Percentiles rank a stretch among this genome's conserved stretches.
Evolutionary conservation across 2,888 invertebrate genomes (phyloP).

Genomic region (Leuctra nigra): DNA sequence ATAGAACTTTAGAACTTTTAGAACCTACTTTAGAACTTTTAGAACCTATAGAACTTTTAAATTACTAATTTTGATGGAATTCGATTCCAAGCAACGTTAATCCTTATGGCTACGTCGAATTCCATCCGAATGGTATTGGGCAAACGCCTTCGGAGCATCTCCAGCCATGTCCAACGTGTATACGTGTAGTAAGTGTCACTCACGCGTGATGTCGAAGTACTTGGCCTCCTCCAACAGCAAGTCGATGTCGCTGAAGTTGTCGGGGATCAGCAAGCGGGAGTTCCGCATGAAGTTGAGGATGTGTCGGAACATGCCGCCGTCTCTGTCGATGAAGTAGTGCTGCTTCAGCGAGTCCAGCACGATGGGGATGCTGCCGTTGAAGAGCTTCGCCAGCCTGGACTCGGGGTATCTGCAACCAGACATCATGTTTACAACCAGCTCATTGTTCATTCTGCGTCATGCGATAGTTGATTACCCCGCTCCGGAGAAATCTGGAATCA

Average conservation of each 20-base stretch:
- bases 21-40: too few species aligned
- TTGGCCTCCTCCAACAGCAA: constrained; percentile 83
- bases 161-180: too few species aligned
- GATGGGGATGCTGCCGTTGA: constrained; percentile 92
- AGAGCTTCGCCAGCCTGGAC: constrained; percentile 84
- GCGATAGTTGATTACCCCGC: too few species aligned
- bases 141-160: not conserved
- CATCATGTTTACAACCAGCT: constrained; percentile 5
- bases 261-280: constrained; percentile 78
- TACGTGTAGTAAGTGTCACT: constrained; percentile 42
- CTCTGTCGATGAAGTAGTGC: constrained; percentile 98
- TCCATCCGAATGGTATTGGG: not conserved
- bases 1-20: too few species aligned
- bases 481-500: too few species aligned
- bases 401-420: constrained; percentile 76
- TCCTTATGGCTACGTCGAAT: too few species aligned
- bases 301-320: constrained; percentile 96
- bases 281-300: constrained; percentile 95
- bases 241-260: constrained; percentile 80
- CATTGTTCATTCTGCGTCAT: too few species aligned
- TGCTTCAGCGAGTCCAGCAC: constrained; percentile 94
- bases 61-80: too few species aligned
- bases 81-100: too few species aligned
- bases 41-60: too few species aligned
- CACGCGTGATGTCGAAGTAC: constrained; percentile 84